These are phyloP conservation scores for Plebejus melissa DNA, from an alignment of 2,888 invertebrate genomes.

Conservation along the genomic window DNA sequence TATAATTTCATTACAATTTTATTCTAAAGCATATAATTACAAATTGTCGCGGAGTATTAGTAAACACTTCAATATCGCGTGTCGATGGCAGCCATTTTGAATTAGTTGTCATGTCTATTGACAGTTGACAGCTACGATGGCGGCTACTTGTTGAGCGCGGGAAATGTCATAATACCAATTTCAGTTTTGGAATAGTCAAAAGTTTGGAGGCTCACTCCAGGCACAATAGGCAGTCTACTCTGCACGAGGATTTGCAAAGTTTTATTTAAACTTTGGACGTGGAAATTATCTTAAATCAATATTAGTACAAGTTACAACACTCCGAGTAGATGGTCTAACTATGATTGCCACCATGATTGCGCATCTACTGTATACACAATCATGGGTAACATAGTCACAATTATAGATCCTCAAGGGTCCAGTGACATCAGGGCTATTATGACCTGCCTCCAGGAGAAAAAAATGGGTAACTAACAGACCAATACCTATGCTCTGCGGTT, in stretches of 20 bases:
- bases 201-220: not conserved
- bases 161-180: slow-evolving; percentile 37
- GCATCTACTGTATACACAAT: too few species aligned
- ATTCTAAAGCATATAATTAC: slow-evolving; percentile 40
- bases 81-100: slow-evolving; percentile 59
- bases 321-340: not conserved
- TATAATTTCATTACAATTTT: slow-evolving; percentile 38
- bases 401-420: too few species aligned
- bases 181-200: slow-evolving; percentile 28
- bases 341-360: too few species aligned
- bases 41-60: slow-evolving; percentile 49
- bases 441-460: too few species aligned
- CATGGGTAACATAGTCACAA: too few species aligned
- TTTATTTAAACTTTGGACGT: not conserved
- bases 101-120: slow-evolving; percentile 47
- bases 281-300: not conserved
- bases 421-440: too few species aligned
- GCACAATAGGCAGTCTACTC: too few species aligned
- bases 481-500: too few species aligned
- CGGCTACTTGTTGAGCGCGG: slow-evolving; percentile 41
- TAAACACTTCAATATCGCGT: slow-evolving; percentile 51
- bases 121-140: slow-evolving; percentile 44
- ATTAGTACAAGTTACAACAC: too few species aligned
- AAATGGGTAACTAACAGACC: too few species aligned
- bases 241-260: not conserved